Evolutionary conservation across 2,113 vertebrate species (phyloP).

Genomic region (Coturnix japonica): DNA sequence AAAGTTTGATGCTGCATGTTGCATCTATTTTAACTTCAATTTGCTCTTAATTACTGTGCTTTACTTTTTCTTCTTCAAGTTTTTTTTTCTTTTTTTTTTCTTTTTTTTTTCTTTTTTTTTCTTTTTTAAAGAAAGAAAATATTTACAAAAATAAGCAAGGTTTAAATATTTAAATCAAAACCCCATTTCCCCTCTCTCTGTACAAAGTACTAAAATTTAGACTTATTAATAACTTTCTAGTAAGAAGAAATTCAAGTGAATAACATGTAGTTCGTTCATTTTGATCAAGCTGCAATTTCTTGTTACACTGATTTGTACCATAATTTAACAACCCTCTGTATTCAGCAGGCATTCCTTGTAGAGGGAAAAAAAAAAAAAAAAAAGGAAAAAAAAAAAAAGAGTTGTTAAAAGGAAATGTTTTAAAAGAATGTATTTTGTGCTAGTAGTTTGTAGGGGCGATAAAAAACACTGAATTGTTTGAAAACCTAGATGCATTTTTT

Average conservation of each 20-base stretch:
- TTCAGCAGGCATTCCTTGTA: neutral
- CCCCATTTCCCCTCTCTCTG: neutral
- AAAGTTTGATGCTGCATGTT: too few relatives aligned
- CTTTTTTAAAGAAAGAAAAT: neutral
- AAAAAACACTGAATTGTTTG: neutral
- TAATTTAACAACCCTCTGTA: neutral
- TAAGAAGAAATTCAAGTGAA: neutral
- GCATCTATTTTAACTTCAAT: neutral
- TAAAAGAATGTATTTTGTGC: neutral
- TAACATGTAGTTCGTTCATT: neutral
- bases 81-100: too few relatives aligned
- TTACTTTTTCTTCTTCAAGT: neutral
- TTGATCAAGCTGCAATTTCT: neutral
- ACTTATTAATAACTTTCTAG: neutral
- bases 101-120: too few relatives aligned
- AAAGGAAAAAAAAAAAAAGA: neutral
- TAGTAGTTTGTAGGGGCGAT: neutral
- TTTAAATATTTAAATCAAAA: neutral
- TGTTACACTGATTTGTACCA: neutral
- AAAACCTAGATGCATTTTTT: neutral
- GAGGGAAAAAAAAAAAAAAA: accelerated
- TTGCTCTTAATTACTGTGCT: accelerated
- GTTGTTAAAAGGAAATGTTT: neutral
- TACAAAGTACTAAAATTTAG: neutral
- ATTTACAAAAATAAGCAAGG: neutral